phyloP scores from a whole-genome alignment of 2,888 invertebrate genomes.

The Doris montereyensis region DNA sequence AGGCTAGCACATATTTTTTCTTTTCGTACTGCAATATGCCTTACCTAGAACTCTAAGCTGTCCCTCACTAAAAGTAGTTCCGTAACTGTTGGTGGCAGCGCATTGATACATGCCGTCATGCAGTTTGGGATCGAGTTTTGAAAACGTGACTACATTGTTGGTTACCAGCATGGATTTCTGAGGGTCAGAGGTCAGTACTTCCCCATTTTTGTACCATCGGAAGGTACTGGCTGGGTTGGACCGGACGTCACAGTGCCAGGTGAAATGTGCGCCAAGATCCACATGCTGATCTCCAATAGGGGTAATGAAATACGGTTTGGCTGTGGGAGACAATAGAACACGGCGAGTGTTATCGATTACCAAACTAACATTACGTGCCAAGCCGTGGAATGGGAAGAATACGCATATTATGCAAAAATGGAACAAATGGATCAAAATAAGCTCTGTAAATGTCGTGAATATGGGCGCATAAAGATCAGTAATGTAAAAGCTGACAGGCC shows the following conservation, averaged over 20 bases:
- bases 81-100: conserved; percentile 82
- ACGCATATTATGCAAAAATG: too few relatives aligned
- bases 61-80: conserved; percentile 88
- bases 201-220: conserved; percentile 63
- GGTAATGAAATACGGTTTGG: conserved; percentile 68
- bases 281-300: conserved; percentile 65
- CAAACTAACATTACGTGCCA: too few relatives aligned
- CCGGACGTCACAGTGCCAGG: conserved; percentile 67
- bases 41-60: conserved; percentile 90
- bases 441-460: too few relatives aligned
- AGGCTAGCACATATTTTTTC: too few relatives aligned
- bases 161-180: not conserved
- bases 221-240: conserved; percentile 57
- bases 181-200: conserved; percentile 43
- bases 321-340: too few relatives aligned
- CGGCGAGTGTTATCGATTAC: too few relatives aligned
- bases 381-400: too few relatives aligned
- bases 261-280: conserved; percentile 62
- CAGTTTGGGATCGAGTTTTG: conserved; percentile 61
- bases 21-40: too few relatives aligned
- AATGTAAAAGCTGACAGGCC: too few relatives aligned
- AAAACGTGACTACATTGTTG: not conserved
- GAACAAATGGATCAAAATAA: too few relatives aligned
- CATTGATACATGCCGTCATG: conserved; percentile 98
- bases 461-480: too few relatives aligned